Percentiles rank a stretch among this genome's conserved stretches.
These are phyloP conservation scores for Phymatocera aterrima DNA, from an alignment of 2,888 invertebrate genomes.

Conservation along the genomic window DNA sequence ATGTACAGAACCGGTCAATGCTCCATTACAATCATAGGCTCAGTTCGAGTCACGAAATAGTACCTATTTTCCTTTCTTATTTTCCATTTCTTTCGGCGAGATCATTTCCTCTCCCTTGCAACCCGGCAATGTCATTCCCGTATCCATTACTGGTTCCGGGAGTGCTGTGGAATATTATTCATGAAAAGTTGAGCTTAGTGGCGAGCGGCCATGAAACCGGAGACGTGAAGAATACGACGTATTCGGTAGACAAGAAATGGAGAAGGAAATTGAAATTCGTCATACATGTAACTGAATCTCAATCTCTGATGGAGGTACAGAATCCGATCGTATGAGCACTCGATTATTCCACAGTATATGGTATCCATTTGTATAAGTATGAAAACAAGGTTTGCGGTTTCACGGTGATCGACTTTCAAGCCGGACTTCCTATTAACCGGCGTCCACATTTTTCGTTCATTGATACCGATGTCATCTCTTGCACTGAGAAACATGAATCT, in stretches of 20 bases:
- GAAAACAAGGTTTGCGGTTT: neutral
- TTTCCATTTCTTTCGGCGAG: neutral
- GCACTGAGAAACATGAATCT: neutral
- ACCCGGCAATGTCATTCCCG: constrained; percentile 1
- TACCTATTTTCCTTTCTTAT: neutral
- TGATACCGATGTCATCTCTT: neutral
- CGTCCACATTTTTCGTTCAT: neutral
- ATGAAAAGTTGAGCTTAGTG: constrained; percentile 9
- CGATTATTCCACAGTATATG: neutral
- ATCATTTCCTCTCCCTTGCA: neutral
- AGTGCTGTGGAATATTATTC: neutral
- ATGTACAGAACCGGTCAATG: too few relatives aligned
- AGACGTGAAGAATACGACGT: constrained; percentile 20
- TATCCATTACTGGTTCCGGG: neutral
- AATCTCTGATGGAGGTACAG: neutral
- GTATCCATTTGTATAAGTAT: neutral
- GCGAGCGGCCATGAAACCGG: constrained; percentile 20
- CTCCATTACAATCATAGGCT: too few relatives aligned
- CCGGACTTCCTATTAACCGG: neutral
- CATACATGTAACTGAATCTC: constrained; percentile 13
- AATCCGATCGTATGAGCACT: constrained; percentile 18
- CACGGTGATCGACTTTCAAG: neutral
- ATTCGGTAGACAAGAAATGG: neutral
- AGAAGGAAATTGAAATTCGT: constrained; percentile 12
- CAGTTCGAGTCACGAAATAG: too few relatives aligned